A percentile compares a stretch with the other conserved stretches of the same genome.
Evolutionary conservation across 1,140 invertebrate genomes (phyloP).

Genomic region (Pachypsylla venusta): DNA sequence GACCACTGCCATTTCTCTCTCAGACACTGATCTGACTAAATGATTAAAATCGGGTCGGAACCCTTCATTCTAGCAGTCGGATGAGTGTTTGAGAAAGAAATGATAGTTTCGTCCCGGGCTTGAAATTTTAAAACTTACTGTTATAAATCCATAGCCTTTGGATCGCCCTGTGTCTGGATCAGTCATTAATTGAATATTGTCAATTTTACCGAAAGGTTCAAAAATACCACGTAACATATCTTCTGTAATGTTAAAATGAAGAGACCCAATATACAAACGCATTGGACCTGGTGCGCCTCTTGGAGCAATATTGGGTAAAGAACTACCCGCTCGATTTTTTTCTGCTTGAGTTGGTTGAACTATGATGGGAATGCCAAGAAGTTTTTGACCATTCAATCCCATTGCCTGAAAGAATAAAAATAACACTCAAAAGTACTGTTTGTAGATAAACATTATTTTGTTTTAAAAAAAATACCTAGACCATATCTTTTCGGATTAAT

Average conservation of each 20-base stretch:
- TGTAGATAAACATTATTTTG: too few relatives aligned
- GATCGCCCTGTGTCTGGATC: conserved; percentile 89
- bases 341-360: conserved; percentile 98
- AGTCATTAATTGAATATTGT: conserved; percentile 89
- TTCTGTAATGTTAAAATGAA: conserved; percentile 98
- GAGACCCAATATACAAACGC: conserved; percentile 89
- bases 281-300: conserved; percentile 78
- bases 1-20: too few relatives aligned
- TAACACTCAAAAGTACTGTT: too few relatives aligned
- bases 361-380: conserved; percentile 94
- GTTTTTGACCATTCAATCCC: conserved; percentile 86
- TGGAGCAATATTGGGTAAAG: conserved; percentile 63
- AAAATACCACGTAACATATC: conserved; percentile 98
- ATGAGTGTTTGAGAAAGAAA: too few relatives aligned
- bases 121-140: conserved; percentile 46
- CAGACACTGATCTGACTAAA: too few relatives aligned
- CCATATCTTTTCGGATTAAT: too few relatives aligned
- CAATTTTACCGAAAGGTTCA: conserved; percentile 98
- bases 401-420: conserved; percentile 55
- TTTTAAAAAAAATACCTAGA: too few relatives aligned
- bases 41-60: too few relatives aligned
- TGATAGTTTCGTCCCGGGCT: not conserved
- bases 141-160: conserved; percentile 95
- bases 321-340: conserved; percentile 86
- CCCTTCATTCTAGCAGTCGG: too few relatives aligned